phyloP scores from a whole-genome alignment of 2,888 invertebrate species.

The Exephanes ischioxanthus region DNA sequence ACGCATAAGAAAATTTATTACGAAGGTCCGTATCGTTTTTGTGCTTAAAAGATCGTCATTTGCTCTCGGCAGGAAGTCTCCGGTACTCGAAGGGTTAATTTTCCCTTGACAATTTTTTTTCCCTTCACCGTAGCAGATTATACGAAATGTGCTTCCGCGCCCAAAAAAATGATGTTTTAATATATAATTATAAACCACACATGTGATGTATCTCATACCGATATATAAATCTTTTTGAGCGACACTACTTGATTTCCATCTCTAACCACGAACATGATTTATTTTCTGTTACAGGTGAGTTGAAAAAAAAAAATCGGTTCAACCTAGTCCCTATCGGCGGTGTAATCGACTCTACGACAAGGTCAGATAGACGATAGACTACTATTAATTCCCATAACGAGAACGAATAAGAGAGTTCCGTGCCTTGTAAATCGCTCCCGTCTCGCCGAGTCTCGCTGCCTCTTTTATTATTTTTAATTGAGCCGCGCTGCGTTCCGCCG shows the following conservation, averaged over 20 bases:
- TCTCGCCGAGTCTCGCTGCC: slow-evolving; percentile 15
- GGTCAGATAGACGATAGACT: slow-evolving; percentile 51
- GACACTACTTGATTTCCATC: background rate
- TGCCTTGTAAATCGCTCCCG: slow-evolving; percentile 9
- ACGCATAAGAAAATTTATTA: too few species aligned
- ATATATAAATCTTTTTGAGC: background rate
- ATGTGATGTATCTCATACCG: too few species aligned
- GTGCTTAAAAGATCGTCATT: too few species aligned
- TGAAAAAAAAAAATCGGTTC: slow-evolving; percentile 38
- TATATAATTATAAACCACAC: too few species aligned
- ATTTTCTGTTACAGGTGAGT: slow-evolving; percentile 76
- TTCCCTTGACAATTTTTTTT: too few species aligned
- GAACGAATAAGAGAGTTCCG: background rate
- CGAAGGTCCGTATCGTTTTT: too few species aligned
- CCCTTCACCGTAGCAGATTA: too few species aligned
- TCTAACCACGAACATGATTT: slow-evolving; percentile 55
- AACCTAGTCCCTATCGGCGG: slow-evolving; percentile 20
- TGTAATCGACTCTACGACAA: slow-evolving; percentile 47
- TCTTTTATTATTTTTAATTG: slow-evolving; percentile 51
- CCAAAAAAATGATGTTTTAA: too few species aligned
- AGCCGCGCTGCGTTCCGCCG: background rate
- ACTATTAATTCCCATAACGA: slow-evolving; percentile 27
- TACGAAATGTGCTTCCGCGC: too few species aligned
- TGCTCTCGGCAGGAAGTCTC: too few species aligned
- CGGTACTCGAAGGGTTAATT: too few species aligned